Conservation (phyloP, 2,113 vertebrate genomes). For the Delphinapterus leucas region DNA sequence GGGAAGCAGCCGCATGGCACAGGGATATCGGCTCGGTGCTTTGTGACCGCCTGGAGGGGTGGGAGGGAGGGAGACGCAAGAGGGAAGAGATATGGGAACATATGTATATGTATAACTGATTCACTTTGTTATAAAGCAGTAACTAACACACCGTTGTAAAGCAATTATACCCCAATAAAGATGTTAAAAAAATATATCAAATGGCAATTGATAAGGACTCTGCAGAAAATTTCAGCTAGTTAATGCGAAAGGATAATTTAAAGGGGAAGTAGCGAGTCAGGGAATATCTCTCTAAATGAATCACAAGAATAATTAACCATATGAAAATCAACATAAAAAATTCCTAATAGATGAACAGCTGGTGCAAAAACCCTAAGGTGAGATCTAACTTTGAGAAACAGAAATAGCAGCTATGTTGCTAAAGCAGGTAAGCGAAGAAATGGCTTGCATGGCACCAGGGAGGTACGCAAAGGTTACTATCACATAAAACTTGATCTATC, state of each 20-base stretch:
- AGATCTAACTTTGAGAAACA: not conserved
- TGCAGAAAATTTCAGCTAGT: not conserved
- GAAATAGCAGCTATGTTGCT: not conserved
- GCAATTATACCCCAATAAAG: no score
- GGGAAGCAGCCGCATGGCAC: no score
- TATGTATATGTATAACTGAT: no score
- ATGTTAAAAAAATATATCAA: not conserved
- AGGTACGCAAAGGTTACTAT: not conserved
- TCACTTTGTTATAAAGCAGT: no score
- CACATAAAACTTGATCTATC: not conserved
- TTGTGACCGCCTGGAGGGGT: no score
- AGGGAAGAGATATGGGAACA: no score
- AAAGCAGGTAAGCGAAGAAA: not conserved
- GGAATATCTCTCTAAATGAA: not conserved
- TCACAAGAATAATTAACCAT: not conserved
- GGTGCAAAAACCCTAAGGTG: not conserved
- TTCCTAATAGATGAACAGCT: not conserved
- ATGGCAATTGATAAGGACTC: not conserved
- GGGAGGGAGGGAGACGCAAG: no score
- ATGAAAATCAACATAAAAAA: not conserved
- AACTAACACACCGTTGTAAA: no score
- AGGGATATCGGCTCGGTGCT: no score
- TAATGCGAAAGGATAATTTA: not conserved
- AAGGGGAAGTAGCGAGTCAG: not conserved
- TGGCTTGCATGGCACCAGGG: no score